Percentiles rank a stretch among this genome's conserved stretches.
Conservation (phyloP, 2,888 invertebrate species). For the Drepana falcataria region DNA sequence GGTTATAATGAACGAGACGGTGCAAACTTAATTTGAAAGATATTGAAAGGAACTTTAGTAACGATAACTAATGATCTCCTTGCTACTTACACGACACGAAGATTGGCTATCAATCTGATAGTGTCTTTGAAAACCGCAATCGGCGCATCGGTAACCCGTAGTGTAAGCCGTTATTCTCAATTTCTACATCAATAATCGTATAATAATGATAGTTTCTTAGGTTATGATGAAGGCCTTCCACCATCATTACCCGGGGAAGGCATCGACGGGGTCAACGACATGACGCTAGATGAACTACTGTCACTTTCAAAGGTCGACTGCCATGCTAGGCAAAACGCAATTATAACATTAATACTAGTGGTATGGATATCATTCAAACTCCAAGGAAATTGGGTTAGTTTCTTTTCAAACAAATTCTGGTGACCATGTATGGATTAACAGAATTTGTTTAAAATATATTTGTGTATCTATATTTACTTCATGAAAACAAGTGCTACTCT, state of each 20-base stretch:
- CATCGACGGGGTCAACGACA: constrained; percentile 60
- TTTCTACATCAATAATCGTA: constrained; percentile 34
- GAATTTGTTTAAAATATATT: no score
- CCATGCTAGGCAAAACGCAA: constrained; percentile 33
- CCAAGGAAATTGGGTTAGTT: no score
- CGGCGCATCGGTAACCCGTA: no score
- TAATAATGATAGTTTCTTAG: constrained; percentile 51
- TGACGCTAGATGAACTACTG: constrained; percentile 56
- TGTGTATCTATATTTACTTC: no score
- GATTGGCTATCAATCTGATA: background rate
- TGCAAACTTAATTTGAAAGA: no score
- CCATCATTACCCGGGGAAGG: constrained; percentile 38
- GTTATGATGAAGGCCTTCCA: constrained; percentile 55
- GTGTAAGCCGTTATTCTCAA: constrained; percentile 26
- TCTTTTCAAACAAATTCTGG: no score
- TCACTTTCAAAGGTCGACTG: constrained; percentile 73
- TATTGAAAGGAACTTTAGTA: no score
- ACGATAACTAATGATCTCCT: no score
- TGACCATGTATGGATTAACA: no score
- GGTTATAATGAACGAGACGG: no score
- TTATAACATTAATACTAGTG: background rate
- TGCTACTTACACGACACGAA: background rate
- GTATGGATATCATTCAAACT: no score
- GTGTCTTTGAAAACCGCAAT: background rate
- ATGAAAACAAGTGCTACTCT: no score